Percentiles rank a stretch among this genome's conserved stretches.
These are phyloP conservation scores for Girardinichthys multiradiatus DNA, from an alignment of 2,113 vertebrate species.

Conservation along the genomic window DNA sequence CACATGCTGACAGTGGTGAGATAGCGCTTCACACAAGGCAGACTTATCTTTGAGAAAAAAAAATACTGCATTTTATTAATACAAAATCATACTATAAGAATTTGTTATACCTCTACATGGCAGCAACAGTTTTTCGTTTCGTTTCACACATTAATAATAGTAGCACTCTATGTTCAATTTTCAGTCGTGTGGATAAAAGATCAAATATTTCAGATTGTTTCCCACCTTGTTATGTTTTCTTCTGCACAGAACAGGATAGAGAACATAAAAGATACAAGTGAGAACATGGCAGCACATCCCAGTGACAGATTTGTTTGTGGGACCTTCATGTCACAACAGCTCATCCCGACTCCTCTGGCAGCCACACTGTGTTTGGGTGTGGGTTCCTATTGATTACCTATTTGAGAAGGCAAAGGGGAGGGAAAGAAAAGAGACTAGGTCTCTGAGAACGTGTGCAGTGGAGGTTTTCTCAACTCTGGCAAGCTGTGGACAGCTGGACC, in stretches of 20 bases:
- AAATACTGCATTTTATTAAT: too few relatives aligned
- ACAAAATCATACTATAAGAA: too few relatives aligned
- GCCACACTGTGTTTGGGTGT: conserved; percentile 70
- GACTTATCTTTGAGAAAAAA: too few relatives aligned
- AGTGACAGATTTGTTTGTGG: conserved; percentile 66
- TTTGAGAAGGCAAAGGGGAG: conserved; percentile 38
- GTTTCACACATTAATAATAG: neutral
- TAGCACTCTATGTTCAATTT: neutral
- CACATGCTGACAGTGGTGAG: too few relatives aligned
- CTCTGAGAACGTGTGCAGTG: conserved; percentile 48
- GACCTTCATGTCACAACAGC: conserved; percentile 58
- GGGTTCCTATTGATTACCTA: conserved; percentile 78
- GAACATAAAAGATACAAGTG: conserved; percentile 39
- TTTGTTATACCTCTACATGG: too few relatives aligned
- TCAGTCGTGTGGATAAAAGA: neutral
- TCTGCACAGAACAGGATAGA: conserved; percentile 26
- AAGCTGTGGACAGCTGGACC: conserved; percentile 81
- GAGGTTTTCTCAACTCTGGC: conserved; percentile 64
- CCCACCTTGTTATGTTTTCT: conserved; percentile 9
- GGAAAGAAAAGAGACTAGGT: conserved; percentile 33
- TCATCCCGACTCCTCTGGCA: conserved; percentile 32
- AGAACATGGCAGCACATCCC: conserved; percentile 19
- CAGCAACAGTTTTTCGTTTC: too few relatives aligned
- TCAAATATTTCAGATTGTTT: neutral
- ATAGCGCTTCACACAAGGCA: too few relatives aligned